Evolutionary conservation across 2,888 invertebrate species (phyloP), one percentile per base, ranked within the genome.

Genomic region (Archips crataeganus): DNA sequence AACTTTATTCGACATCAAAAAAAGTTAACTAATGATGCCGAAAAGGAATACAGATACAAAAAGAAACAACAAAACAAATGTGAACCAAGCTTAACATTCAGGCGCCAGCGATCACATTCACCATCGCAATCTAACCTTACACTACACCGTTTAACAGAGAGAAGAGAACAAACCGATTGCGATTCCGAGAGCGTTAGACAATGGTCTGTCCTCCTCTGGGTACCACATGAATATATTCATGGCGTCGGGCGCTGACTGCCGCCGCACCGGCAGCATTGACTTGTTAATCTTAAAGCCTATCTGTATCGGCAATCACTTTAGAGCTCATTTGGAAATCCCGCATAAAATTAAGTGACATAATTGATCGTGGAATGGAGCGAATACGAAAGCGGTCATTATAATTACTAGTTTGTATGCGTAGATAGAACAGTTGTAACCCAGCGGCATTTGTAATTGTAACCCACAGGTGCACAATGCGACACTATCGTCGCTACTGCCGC

Each of bases 321-420:
- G 42, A 57, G 68, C 68, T 68, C 57, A 63, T 68, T 73, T 64
- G 68, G 73, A 73, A 73, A 64, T 69, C 68, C 63, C 63, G 73
- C 63, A 73, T 73, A 66, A 51, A 67, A 73, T 73, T 73, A 73
- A 60, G 54, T 60, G 49, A 64, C 68, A 69, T 73, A 73, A 73
- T 73, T 73, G 73, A 73, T 64, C 42, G 63, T 11, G 59, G 63
- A 59, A 73, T 32, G 23, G 54, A 54, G 5, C 32, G 32, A 57
- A 57, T 57, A 57, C 32, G 32, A 57, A 57, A n/a, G 11, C 57
- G 6, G 3, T 57, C 32, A 11, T 57, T 32, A 32, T 60, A n/a
- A 54, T 54, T 54, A 23, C 9, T 23, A 54, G 49, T n/a, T 49
- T 5, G 49, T 54, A 9, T 54, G 54, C 54, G 54, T 54, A n/a